Base-by-base conservation (phyloP, 2,797 vertebrate genomes). In the Neoniphon sammara region DNA sequence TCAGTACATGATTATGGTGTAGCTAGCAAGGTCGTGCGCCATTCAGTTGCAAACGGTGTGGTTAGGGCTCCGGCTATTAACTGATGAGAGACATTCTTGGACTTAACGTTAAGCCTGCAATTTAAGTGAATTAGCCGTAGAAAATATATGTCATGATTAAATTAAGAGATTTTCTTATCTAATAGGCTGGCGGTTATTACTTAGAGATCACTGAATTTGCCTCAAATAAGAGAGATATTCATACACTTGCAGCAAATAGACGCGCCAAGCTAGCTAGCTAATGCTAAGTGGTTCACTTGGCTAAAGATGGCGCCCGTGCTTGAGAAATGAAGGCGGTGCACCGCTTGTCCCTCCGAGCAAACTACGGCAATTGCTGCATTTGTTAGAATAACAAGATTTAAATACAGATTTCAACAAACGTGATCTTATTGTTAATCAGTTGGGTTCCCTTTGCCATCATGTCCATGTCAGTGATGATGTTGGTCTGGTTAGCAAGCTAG, bases 241-340 rank as follows among this genome's bases (percentile, higher is more conserved):
- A 23, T 34, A 34, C 0, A 5, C 10, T 72, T 71, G 12, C 82
- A 86, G 81, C 66, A 87, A 89, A 44, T 85, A 78, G 75, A 77
- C 84, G 3, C 60, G 56, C 21, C 55, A 11, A 57, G 75, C 74
- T 75, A 71, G 73, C 44, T 39, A 66, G 78, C 57, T 72, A 4
- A 2, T 21, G 80, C 80, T 80, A 81, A 75, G 9, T 6, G 50
- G 53, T 71, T 84, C 80, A 3, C 31, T 34, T 6, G 5, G 31
- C 31, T 34, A 86, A 94, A 94, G 87, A 94, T 94, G 94, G 94
- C 93, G 93, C 78, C 86, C 75, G 75, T 46, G 20, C 52, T 57
- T 17, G 18, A 31, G 34, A 63, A 21, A 60, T 46, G 50, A 25
- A n/a, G 70, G 70, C 36, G 66, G 80, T 63, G 36, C 59, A 66